phyloP scores from a whole-genome alignment of 2,797 vertebrate genomes.

The Microctenopoma lineatum region DNA sequence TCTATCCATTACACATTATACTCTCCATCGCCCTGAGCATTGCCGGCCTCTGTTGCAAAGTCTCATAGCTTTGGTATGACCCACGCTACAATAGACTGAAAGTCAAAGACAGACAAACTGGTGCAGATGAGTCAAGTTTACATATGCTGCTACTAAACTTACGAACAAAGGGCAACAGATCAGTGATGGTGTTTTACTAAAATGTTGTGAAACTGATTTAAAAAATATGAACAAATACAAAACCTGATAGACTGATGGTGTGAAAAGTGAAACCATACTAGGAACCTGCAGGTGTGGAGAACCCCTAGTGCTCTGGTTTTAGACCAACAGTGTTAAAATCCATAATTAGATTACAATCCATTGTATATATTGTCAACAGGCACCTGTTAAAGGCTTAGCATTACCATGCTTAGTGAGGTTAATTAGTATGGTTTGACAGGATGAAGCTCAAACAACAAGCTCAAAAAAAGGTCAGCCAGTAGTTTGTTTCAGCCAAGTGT shows the following conservation, averaged over 20 bases:
- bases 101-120: constrained; percentile 45
- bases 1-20: constrained; percentile 68
- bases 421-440: background rate
- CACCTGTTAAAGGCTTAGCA: background rate
- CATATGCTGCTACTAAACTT: background rate
- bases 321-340: background rate
- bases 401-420: background rate
- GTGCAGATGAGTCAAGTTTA: constrained; percentile 17
- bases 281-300: background rate
- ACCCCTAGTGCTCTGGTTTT: background rate
- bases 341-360: background rate
- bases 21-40: constrained; percentile 60
- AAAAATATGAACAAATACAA: background rate
- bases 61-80: constrained; percentile 65
- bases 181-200: background rate
- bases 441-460: background rate
- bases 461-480: background rate
- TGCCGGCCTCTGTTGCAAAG: constrained; percentile 56
- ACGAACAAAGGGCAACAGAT: background rate
- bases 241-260: background rate
- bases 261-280: background rate
- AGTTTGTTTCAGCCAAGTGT: background rate
- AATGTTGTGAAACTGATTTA: background rate
- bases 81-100: constrained; percentile 23
- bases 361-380: background rate